phyloP scores from a whole-genome alignment of 2,797 vertebrate species.

The Alouatta caraya region DNA sequence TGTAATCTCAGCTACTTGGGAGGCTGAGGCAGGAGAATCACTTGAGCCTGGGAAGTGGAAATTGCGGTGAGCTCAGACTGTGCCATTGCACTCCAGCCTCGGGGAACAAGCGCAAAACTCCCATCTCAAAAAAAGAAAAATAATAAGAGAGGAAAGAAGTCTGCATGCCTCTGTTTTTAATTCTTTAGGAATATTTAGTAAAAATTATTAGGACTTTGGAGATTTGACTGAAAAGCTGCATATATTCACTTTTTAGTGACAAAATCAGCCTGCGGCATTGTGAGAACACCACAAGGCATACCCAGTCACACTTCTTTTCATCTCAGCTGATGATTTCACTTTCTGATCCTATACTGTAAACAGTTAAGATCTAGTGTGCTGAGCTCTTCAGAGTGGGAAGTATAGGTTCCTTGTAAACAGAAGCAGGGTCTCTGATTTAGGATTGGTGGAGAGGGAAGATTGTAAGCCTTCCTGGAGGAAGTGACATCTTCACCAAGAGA shows the following conservation, averaged over 20 bases:
- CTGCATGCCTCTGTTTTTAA: background rate
- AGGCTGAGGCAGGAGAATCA: no score
- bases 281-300: background rate
- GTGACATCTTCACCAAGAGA: background rate
- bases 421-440: background rate
- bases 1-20: no score
- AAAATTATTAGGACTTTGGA: background rate
- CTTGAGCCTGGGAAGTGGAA: no score
- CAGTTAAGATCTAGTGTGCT: background rate
- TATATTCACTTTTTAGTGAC: background rate
- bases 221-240: background rate
- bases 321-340: background rate
- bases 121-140: no score
- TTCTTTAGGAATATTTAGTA: background rate
- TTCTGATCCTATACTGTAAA: background rate
- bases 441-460: background rate
- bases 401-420: constrained; percentile 7
- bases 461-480: background rate
- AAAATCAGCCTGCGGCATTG: background rate
- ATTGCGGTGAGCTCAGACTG: no score
- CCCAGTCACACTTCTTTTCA: background rate
- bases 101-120: no score
- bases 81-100: no score
- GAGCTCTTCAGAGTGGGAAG: background rate
- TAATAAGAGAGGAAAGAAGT: background rate